A percentile compares a stretch with the other conserved stretches of the same genome.
These are phyloP conservation scores for Diachasma alloeum DNA, from an alignment of 1,140 invertebrate species.

Conservation along the genomic window DNA sequence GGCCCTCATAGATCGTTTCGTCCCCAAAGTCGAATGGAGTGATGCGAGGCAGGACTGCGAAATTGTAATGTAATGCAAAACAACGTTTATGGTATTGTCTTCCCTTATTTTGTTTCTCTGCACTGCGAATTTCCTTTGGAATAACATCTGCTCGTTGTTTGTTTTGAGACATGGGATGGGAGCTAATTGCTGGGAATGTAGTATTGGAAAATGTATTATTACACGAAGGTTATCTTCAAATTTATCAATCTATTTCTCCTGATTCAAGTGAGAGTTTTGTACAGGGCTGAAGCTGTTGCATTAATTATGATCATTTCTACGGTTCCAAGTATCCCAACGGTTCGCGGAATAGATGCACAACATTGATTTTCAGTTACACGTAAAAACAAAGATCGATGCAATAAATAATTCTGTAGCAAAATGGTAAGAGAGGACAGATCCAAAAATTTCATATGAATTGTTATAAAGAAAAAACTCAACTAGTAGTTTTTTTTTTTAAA, in stretches of 20 bases:
- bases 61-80: constrained; percentile 37
- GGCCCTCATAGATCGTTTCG: constrained; percentile 72
- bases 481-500: no score
- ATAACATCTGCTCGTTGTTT: no score
- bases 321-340: neutral
- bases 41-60: constrained; percentile 77
- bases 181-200: no score
- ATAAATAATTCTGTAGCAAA: neutral
- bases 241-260: no score
- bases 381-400: neutral
- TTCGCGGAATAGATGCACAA: neutral
- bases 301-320: neutral
- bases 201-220: no score
- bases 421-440: neutral
- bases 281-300: neutral
- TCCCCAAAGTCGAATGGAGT: constrained; percentile 75
- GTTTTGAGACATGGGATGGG: no score
- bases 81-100: neutral
- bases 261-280: neutral
- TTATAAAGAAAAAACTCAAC: no score
- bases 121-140: no score
- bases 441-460: neutral
- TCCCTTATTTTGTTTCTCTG: neutral
- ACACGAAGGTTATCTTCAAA: no score
- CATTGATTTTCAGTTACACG: neutral